Base-by-base conservation (phyloP, 2,888 invertebrate species). In the Andrena bucephala region DNA sequence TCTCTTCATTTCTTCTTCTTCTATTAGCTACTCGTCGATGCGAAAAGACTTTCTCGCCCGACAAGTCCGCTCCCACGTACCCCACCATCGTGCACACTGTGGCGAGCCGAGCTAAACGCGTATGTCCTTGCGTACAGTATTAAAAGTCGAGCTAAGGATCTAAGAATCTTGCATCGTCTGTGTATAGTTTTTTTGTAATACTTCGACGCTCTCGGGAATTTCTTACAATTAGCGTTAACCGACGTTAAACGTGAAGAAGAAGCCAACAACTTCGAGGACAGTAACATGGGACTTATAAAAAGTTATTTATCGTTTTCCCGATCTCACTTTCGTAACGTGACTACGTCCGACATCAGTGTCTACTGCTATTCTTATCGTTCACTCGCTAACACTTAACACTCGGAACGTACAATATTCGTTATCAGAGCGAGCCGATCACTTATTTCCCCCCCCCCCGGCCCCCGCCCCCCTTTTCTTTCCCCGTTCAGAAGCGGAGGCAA, bases 201-300 rank as follows among this genome's bases (percentile, higher is more conserved):
- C 10, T 24, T 42, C 16, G 4, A 31, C 27, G 33, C 36, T 27
- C 42, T 6, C 54, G n/a, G 10, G 42, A 16, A 33, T 13, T 8
- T 24, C 27, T 80, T 42, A 1, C 42, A 16, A 42, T 42, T 16
- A 42, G 42, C 42, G 42, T 42, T 4, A 1, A 42, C 13, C 42
- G 42, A 16, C 42, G 42, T 13, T 27, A 29, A 29, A 8, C 31
- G 70, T 24, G 50, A 29, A 54, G 54, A 42, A 20, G 16, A 50
- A 59, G 31, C 20, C 52, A 10, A 24, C 62, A 29, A 54, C 16
- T 57, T 62, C 62, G 81, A 66, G 81, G 74, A 69, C 81, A 75
- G 69, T 70, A 54, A 81, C 82, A 74, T 74, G 81, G 50, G 68
- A 81, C 74, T 81, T 79, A 62, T 74, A 42, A 59, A 81, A 42